A percentile compares a stretch with the other conserved stretches of the same genome.
phyloP scores from a whole-genome alignment of 2,888 invertebrate species.

The Desoria tigrina region DNA sequence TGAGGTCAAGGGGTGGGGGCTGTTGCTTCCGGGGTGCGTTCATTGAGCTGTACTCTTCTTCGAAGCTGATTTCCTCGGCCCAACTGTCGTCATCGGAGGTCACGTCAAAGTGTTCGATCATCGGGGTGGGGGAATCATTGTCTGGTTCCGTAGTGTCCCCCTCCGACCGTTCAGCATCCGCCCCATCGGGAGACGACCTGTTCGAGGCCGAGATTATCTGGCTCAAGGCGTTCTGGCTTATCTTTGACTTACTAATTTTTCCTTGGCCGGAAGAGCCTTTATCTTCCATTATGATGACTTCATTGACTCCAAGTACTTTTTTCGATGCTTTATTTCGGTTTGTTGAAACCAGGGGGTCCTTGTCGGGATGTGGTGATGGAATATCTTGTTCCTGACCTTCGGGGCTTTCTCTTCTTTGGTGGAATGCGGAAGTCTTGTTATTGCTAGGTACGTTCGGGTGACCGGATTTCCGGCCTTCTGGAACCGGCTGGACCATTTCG shows the following conservation, averaged over 20 bases:
- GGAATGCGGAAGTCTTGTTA: slow-evolving; percentile 15
- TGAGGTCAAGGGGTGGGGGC: slow-evolving; percentile 80
- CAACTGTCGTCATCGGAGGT: slow-evolving; percentile 81
- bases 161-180: slow-evolving; percentile 38
- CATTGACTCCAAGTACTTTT: slow-evolving; percentile 11
- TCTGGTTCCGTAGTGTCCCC: slow-evolving; percentile 38
- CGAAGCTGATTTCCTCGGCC: slow-evolving; percentile 72
- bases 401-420: slow-evolving; percentile 44
- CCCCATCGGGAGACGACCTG: slow-evolving; percentile 46
- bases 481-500: slow-evolving; percentile 31
- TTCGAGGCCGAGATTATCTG: slow-evolving; percentile 30
- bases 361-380: slow-evolving; percentile 25
- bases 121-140: slow-evolving; percentile 33
- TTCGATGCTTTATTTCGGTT: not conserved
- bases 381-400: slow-evolving; percentile 49
- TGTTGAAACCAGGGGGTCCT: not conserved
- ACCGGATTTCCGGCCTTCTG: not conserved
- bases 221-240: slow-evolving; percentile 41
- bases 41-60: slow-evolving; percentile 46
- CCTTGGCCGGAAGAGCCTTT: not conserved
- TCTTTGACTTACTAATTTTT: slow-evolving; percentile 41
- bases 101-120: slow-evolving; percentile 46
- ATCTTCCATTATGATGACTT: slow-evolving; percentile 29
- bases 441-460: not conserved
- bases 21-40: slow-evolving; percentile 55